phyloP scores from a whole-genome alignment of 2,888 invertebrate species.

The Sinohyriopsis cumingii region DNA sequence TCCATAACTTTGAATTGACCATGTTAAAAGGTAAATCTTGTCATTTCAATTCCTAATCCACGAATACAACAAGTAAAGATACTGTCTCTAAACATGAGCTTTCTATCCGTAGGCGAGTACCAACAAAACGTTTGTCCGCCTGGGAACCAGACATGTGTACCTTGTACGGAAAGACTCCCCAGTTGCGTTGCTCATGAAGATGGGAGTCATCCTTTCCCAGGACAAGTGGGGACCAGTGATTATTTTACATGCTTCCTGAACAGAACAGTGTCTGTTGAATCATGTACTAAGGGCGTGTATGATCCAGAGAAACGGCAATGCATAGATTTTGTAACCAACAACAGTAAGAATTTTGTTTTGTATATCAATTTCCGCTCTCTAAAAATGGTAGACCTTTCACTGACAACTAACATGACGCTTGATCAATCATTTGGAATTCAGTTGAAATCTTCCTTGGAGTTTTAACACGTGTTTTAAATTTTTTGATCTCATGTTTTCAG shows the following conservation, averaged over 20 bases:
- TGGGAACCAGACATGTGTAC: conserved; percentile 21
- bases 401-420: no score
- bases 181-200: conserved; percentile 40
- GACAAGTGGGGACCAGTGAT: conserved; percentile 28
- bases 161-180: conserved; percentile 39
- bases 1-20: no score
- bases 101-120: conserved; percentile 36
- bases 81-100: background rate
- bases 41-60: no score
- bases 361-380: no score
- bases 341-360: no score
- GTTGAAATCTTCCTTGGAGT: no score
- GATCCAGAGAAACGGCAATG: conserved; percentile 29
- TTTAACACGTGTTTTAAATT: no score
- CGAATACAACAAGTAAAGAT: no score
- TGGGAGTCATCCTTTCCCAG: conserved; percentile 32
- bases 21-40: no score
- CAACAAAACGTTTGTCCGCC: conserved; percentile 28
- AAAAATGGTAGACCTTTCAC: no score
- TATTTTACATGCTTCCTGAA: conserved; percentile 39
- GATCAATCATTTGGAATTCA: no score
- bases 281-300: conserved; percentile 29
- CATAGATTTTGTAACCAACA: conserved; percentile 14
- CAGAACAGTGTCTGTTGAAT: conserved; percentile 30
- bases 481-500: no score